Evolutionary conservation across 64 coral and sea anemone species (phyloP), one percentile per base, ranked within the genome.

Genomic region (Acropora yongei): DNA sequence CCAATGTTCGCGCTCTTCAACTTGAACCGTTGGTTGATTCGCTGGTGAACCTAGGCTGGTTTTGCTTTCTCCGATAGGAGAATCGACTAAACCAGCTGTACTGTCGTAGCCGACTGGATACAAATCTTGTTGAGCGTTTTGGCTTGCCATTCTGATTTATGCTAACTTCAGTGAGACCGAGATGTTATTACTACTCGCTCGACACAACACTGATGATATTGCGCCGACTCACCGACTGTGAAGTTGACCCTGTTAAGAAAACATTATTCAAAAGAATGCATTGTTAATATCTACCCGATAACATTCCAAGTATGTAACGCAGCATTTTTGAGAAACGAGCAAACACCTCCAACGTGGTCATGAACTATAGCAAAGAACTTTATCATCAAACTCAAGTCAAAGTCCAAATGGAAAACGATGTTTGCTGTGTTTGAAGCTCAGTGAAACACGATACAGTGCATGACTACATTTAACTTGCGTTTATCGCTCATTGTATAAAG

Each of bases 1-100:
- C 93, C 93, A 95, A 2, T 50, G 84, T 49, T 95, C 93, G 2
- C 93, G 88, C 57, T 95, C 88, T 90, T 95, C 87, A 5, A 77
- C 40, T 41, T 75, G 18, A 19, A 65, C 87, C 47, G 39, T 58
- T 0, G 82, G 45, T 46, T 84, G 13, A 63, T 63, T 14, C 8
- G 13, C 9, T 1, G 41, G 14, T 1, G 16, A 6, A 1, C 14
- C 60, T 3, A 68, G 41, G 60, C 42, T 84, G 42, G 80, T 16
- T 47, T 85, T 85, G 10, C 82, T 85, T 42, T 71, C 43, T 17
- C 44, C 46, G 40, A 85, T n/a, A 19, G 69, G 43, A 48, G 82
- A 85, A 40, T 85, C 82, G 39, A 80, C 90, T 9, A 91, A 50
- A 3, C 82, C 49, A 4, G 90, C 82, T 7, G 18, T 57, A 12